phyloP scores from a whole-genome alignment of 2,113 vertebrate genomes.

The Chionis minor region DNA sequence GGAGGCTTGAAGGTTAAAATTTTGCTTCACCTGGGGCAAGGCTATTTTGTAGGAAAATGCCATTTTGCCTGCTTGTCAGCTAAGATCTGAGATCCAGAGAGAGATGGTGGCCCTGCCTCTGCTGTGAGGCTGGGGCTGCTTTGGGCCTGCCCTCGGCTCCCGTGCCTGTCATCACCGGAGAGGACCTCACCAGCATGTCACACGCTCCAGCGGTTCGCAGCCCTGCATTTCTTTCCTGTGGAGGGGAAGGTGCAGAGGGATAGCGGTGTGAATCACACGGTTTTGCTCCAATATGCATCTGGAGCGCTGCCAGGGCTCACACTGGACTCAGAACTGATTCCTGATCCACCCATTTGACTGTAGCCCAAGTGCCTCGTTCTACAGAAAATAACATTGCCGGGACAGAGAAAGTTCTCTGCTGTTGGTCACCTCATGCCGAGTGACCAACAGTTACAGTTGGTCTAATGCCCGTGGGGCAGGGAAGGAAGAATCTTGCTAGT shows the following conservation, averaged over 20 bases:
- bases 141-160: background rate
- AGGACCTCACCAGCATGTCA: background rate
- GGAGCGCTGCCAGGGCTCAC: background rate
- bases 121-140: background rate
- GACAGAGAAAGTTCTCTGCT: too few species aligned
- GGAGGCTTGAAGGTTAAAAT: background rate
- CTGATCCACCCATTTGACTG: background rate
- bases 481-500: background rate
- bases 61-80: background rate
- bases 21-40: accelerated
- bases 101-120: background rate
- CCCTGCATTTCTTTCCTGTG: accelerated
- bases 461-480: background rate
- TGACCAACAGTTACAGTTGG: background rate
- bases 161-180: background rate
- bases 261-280: background rate
- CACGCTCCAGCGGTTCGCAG: accelerated
- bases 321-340: background rate
- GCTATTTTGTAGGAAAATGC: background rate
- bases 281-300: background rate
- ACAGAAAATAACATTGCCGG: background rate
- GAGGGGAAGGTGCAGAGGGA: background rate
- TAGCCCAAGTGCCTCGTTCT: background rate
- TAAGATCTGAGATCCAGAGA: accelerated
- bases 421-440: background rate